Evolutionary conservation across 2,888 invertebrate genomes (phyloP).

Genomic region (Petrophora chlorosata): DNA sequence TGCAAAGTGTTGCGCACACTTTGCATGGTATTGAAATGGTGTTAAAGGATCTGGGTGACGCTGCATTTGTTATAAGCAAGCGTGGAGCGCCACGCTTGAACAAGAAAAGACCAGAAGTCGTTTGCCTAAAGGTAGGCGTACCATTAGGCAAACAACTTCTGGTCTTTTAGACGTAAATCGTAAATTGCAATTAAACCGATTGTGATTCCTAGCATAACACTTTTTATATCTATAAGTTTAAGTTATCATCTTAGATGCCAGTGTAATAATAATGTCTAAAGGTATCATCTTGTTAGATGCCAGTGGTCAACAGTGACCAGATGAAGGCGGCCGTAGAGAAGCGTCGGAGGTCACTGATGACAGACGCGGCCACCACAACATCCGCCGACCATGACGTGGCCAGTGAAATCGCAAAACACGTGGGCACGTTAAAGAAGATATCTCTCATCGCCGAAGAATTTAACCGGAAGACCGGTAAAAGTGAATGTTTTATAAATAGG

Average conservation of each 20-base stretch:
- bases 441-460: slow-evolving; percentile 79
- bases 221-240: too few species aligned
- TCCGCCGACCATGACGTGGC: slow-evolving; percentile 66
- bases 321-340: slow-evolving; percentile 55
- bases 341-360: slow-evolving; percentile 43
- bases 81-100: too few species aligned
- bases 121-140: too few species aligned
- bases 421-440: slow-evolving; percentile 68
- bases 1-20: too few species aligned
- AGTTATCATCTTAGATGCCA: not conserved
- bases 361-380: slow-evolving; percentile 65
- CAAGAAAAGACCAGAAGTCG: too few species aligned
- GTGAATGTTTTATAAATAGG: not conserved
- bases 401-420: slow-evolving; percentile 65
- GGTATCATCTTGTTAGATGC: slow-evolving; percentile 50
- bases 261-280: not conserved
- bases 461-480: slow-evolving; percentile 73
- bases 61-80: too few species aligned
- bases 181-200: too few species aligned
- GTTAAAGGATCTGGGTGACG: too few species aligned
- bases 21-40: too few species aligned
- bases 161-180: too few species aligned
- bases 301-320: slow-evolving; percentile 62
- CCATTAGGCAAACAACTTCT: too few species aligned
- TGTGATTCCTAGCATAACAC: too few species aligned